Evolutionary conservation across 2,797 vertebrate genomes (phyloP), one percentile per base, ranked within the genome.

Genomic region (Hydrolagus colliei): DNA sequence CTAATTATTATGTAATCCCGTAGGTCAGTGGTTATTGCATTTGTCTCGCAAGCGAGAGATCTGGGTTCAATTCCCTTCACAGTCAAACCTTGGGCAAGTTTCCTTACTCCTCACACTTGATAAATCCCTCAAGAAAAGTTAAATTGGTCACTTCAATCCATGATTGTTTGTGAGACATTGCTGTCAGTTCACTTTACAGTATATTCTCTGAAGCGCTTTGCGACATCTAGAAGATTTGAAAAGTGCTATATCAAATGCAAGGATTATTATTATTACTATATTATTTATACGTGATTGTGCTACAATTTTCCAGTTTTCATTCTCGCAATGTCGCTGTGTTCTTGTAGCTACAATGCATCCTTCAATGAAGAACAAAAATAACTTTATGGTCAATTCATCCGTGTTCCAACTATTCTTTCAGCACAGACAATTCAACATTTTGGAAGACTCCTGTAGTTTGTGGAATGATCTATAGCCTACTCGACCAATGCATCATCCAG

Each of bases 391-490:
- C 95, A 93, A 94, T 95, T 94, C 94, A 95, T 94, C 94, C 93
- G 90, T 92, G 94, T 94, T 94, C 93, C 94, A 94, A 92, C 92
- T 91, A 95, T 95, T 95, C 93, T 95, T 93, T 89, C 90, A 90
- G 90, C 92, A 94, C 92, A 87, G 91, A 92, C 93, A 92, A 93
- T 62, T 35, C 63, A 35, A 94, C 94, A 94, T 94, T 94, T 94
- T 94, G 94, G 94, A 94, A 93, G 93, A 92, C 92, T 94, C 94
- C 92, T 93, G 94, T 94, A 93, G 92, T 94, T 94, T 93, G 95
- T 94, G 94, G 93, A 92, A 93, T 94, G 93, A 93, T 94, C 93
- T 94, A 91, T 95, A 93, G 92, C 93, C 87, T 85, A 87, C 89
- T 65, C 89, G 90, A 89, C 92, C 92, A 94, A 94, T 94, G 94